phyloP scores from a whole-genome alignment of 1,140 invertebrate species.

The Argopecten irradians region DNA sequence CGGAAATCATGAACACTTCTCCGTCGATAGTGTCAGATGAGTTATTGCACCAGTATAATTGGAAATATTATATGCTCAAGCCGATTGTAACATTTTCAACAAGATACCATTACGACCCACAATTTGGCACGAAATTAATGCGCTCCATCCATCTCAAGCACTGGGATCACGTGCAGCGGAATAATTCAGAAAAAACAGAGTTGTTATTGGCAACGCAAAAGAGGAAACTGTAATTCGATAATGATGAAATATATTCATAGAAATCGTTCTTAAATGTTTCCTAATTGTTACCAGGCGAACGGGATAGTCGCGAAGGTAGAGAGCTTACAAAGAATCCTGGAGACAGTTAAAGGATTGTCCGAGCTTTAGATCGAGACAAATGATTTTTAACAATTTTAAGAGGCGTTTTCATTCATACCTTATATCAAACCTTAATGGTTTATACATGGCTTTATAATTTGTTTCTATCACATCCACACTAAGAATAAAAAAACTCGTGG shows the following conservation, averaged over 20 bases:
- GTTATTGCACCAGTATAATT: neutral
- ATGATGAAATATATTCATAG: slow-evolving; percentile 19
- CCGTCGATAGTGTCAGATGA: neutral
- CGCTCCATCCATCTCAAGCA: neutral
- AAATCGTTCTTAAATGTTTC: neutral
- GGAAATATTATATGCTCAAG: neutral
- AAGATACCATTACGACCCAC: neutral
- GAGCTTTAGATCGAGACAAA: neutral
- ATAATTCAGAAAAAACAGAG: slow-evolving; percentile 17
- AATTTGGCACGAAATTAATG: slow-evolving; percentile 12
- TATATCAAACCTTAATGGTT: neutral
- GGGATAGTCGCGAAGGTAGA: neutral
- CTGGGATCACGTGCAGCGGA: neutral
- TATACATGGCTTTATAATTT: neutral
- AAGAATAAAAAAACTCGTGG: neutral
- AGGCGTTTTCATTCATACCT: neutral
- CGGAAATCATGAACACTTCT: neutral
- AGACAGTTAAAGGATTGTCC: neutral
- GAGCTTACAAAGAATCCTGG: neutral
- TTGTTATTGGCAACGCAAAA: slow-evolving; percentile 9
- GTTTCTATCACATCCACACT: neutral
- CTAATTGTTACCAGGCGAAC: neutral
- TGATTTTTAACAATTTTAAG: neutral
- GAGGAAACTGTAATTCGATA: neutral
- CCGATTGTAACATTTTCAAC: neutral